Conservation (phyloP, 1,140 invertebrate genomes). For the Yoshiicerus persimilis region DNA sequence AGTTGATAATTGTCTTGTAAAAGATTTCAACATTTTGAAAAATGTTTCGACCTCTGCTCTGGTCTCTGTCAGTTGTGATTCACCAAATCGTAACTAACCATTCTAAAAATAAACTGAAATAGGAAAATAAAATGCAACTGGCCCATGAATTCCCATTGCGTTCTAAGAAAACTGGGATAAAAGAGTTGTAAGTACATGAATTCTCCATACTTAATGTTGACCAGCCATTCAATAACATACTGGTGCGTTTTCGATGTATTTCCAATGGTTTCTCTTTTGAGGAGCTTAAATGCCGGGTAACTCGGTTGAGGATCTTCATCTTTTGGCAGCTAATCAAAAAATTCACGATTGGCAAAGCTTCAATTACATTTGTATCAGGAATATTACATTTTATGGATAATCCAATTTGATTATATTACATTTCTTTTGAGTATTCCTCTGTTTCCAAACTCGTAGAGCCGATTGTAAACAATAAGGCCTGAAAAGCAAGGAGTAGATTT, state of each 20-base stretch:
- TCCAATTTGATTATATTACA: not conserved
- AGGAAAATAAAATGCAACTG: too few relatives aligned
- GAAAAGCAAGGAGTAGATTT: too few relatives aligned
- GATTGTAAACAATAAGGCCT: conserved; percentile 9
- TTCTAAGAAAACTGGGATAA: too few relatives aligned
- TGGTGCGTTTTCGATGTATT: not conserved
- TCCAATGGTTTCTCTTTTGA: conserved; percentile 16
- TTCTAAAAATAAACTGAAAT: too few relatives aligned
- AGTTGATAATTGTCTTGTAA: not conserved
- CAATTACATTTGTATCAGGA: too few relatives aligned
- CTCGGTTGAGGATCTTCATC: conserved; percentile 1
- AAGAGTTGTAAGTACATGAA: too few relatives aligned
- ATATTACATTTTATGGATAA: too few relatives aligned
- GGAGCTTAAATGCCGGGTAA: conserved; percentile 29
- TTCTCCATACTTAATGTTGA: not conserved
- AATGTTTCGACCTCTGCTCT: not conserved
- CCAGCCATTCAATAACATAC: conserved; percentile 33
- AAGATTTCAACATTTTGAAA: not conserved
- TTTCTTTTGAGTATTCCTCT: conserved; percentile 16
- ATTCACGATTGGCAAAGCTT: too few relatives aligned
- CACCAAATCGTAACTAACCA: too few relatives aligned
- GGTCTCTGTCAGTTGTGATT: too few relatives aligned
- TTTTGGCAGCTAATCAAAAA: not conserved
- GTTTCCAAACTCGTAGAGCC: conserved; percentile 31
- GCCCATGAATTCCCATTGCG: too few relatives aligned